These are phyloP conservation scores for Saxidomus purpurata DNA, from an alignment of 1,140 invertebrate species.

Conservation along the genomic window DNA sequence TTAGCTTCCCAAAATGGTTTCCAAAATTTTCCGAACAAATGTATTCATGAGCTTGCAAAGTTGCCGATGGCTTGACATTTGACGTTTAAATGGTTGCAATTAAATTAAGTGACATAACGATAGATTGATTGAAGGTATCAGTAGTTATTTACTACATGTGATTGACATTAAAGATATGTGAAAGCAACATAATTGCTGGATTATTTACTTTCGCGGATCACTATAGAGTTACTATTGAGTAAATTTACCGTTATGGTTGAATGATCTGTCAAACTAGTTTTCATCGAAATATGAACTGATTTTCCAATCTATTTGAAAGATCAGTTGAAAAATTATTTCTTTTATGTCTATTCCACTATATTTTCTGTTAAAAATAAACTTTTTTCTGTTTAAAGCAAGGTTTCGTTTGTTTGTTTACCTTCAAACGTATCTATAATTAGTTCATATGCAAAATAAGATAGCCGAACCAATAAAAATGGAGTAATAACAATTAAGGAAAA, in stretches of 20 bases:
- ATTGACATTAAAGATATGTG: background rate
- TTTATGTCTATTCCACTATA: no score
- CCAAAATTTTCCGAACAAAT: slow-evolving; percentile 23
- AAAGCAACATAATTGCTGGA: background rate
- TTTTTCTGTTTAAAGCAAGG: background rate
- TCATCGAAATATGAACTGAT: background rate
- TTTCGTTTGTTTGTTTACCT: slow-evolving; percentile 50
- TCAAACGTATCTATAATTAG: slow-evolving; percentile 63
- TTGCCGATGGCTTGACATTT: background rate
- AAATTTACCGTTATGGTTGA: slow-evolving; percentile 50
- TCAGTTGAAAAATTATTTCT: no score
- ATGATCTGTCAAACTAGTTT: slow-evolving; percentile 65
- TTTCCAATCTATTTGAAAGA: background rate
- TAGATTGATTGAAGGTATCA: no score
- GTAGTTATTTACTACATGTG: no score
- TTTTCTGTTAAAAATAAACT: no score
- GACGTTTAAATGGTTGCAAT: no score
- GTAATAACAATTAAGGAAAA: background rate
- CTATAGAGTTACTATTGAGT: slow-evolving; percentile 29
- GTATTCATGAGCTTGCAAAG: slow-evolving; percentile 32
- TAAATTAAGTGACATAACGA: no score
- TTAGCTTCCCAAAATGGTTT: slow-evolving; percentile 61
- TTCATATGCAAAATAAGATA: slow-evolving; percentile 57
- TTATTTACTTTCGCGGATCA: background rate
- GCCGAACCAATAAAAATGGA: slow-evolving; percentile 46